Evolutionary conservation across 2,888 invertebrate species (phyloP), one percentile per base, ranked within the genome.

Genomic region (Fabriciana adippe): DNA sequence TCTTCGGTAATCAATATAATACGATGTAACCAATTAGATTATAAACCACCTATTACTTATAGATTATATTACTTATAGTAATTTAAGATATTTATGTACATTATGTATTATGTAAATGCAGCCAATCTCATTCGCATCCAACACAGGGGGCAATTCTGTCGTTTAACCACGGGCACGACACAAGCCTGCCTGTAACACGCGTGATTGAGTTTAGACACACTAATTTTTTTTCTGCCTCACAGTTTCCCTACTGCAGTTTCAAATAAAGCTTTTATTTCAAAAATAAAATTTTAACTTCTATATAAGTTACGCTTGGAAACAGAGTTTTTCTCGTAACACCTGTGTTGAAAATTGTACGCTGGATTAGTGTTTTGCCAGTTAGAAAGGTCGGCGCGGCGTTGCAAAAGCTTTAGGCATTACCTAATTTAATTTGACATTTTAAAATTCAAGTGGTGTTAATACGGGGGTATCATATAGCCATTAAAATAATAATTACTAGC

Each of bases 191-290:
- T 59, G 26, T 26, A 59, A 48, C 48, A 41, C 51, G 61, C 51
- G 41, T 61, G 61, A 61, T 61, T 61, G 61, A 61, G 41, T 61
- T 61, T 61, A 75, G 69, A 74, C 72, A 74, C 74, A 73, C 66
- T 64, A 54, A 68, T 66, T 71, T 62, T 55, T 53, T 68, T 53
- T 67, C 62, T 55, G 55, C 63, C 64, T 16, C 56, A 62, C 67
- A 54, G 61, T 56, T 65, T 55, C 55, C 48, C 55, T 45, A 57
- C 41, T 54, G 48, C 50, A 54, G 61, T 67, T 67, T 65, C 50
- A 63, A 63, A 64, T 35, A 59, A 59, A 59, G 54, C 48, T 60
- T 60, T 13, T 31, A 48, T 66, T 54, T 48, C n/a, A 11, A 59
- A 59, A 59, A 59, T 48, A 59, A 45, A 26, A 48, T 47, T 48